These are phyloP conservation scores for Apis cerana DNA, from an alignment of 1,140 invertebrate species.

Conservation along the genomic window DNA sequence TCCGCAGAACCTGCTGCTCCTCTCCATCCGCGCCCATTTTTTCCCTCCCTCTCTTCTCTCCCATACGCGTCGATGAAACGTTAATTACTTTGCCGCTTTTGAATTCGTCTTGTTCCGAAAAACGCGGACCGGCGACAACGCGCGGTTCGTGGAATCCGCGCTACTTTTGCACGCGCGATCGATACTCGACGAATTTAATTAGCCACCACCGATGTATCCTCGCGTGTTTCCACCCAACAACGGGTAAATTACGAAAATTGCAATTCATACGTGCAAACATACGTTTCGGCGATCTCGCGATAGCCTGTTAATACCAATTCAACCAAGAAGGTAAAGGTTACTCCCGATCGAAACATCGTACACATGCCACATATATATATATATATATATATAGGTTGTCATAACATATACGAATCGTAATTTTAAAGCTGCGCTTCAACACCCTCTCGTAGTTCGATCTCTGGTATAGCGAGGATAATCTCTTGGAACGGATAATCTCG, in stretches of 20 bases:
- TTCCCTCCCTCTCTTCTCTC: not conserved
- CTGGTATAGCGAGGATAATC: not conserved
- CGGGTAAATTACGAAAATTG: slow-evolving; percentile 29
- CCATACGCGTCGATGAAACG: not conserved
- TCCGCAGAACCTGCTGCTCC: not conserved
- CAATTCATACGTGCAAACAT: slow-evolving; percentile 17
- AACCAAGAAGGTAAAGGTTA: slow-evolving; percentile 27
- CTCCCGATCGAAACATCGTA: slow-evolving; percentile 7
- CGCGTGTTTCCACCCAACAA: not conserved
- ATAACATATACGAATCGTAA: slow-evolving; percentile 27
- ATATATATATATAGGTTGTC: no score
- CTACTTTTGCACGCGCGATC: not conserved
- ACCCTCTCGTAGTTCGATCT: not conserved
- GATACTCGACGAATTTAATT: slow-evolving; percentile 36
- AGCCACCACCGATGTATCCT: not conserved
- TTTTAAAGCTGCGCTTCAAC: not conserved
- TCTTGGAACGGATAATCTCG: not conserved
- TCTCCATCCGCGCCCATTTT: no score
- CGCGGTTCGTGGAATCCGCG: no score
- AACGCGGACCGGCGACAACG: not conserved
- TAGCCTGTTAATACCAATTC: slow-evolving; percentile 11
- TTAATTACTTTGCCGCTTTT: not conserved
- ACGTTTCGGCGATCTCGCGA: not conserved
- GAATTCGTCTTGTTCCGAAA: not conserved
- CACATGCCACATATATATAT: no score